Conservation (phyloP, 2,888 invertebrate genomes). For the Athalia circularis region DNA sequence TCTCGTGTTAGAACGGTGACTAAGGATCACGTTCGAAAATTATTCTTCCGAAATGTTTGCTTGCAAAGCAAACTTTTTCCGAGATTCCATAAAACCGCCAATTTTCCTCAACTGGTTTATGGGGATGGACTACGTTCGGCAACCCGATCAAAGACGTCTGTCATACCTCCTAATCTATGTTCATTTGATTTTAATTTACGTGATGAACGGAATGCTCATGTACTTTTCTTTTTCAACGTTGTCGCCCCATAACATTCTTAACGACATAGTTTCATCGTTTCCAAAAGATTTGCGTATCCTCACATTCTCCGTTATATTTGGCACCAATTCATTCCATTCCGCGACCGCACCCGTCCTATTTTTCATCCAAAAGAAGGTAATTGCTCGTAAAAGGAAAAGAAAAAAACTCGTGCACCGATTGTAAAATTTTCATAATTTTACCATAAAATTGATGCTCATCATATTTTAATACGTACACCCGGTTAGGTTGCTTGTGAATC, state of each 20-base stretch:
- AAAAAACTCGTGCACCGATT: neutral
- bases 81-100: neutral
- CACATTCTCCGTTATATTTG: neutral
- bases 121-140: neutral
- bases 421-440: neutral
- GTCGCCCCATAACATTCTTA: neutral
- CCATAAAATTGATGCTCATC: no score
- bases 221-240: neutral
- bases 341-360: neutral
- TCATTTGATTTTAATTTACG: neutral
- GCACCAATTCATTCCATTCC: neutral
- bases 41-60: neutral
- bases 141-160: neutral
- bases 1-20: no score
- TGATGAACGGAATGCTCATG: neutral
- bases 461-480: no score
- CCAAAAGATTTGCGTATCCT: neutral
- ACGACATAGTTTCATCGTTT: neutral
- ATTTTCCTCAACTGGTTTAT: neutral
- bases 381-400: neutral
- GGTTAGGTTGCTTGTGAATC: no score
- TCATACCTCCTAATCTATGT: neutral
- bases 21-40: neutral
- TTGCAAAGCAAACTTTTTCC: neutral
- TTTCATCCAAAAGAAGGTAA: slow-evolving; percentile 1